Evolutionary conservation across 2,797 vertebrate genomes (phyloP), one percentile per base, ranked within the genome.

Genomic region (Heterohyrax brucei): DNA sequence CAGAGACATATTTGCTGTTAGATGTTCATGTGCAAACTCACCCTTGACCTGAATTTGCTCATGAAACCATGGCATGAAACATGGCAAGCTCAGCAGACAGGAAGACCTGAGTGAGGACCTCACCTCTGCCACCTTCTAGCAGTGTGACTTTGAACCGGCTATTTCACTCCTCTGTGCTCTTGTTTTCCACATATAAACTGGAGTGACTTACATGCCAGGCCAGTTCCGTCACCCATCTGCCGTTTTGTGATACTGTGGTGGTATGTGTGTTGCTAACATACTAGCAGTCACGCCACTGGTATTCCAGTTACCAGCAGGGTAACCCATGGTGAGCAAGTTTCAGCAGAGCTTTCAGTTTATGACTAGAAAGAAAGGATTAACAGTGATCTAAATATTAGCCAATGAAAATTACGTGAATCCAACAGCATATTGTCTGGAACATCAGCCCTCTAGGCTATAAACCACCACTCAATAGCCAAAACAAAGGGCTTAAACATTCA

Each of bases 41-140:
- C n/a, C 62, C 39, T 26, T 76, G 62, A 66, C 28, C 7, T n/a
- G 81, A 87, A 24, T 64, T 77, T 64, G 7, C 30, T 81, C 8
- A 39, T 16, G n/a, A 22, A 8, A 14, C 12, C 22, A 1, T 44
- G 56, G 26, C 4, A 10, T 84, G 48, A 78, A 64, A 66, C 39
- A 82, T 4, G 13, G 66, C 90, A 88, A n/a, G 3, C 50, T 92
- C 77, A 89, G 70, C 72, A 92, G 70, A 93, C 26, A 62, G 66
- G 44, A 22, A 22, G 10, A 53, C 2, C 30, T 85, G 21, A 7
- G 1, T 56, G 88, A 75, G 46, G 22, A 44, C 16, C 28, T 6
- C n/a, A 22, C 10, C 1, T 10, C 88, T 44, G 16, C 3, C 4
- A 33, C 59, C 33, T 92, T 30, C 53, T 78, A 75, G 89, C 46